These are phyloP conservation scores for Chiridota heheva DNA, from an alignment of 35 echinoderm and acorn worm genomes.

Conservation along the genomic window DNA sequence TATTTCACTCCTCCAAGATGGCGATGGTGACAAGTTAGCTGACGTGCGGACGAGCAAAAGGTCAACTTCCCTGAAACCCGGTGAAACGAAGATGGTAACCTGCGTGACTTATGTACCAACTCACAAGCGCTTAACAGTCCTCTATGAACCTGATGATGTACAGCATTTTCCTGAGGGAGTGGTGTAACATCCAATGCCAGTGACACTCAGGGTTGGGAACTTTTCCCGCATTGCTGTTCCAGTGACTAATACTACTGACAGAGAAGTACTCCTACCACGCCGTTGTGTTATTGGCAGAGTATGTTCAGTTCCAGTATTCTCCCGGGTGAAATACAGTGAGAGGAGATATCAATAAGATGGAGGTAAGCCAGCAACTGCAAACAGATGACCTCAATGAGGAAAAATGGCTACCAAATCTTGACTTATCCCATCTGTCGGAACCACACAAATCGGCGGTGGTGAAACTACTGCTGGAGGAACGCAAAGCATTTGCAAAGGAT, in stretches of 20 bases:
- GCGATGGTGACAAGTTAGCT: neutral
- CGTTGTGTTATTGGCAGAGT: constrained; percentile 6
- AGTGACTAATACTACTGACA: neutral
- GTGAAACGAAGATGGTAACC: neutral
- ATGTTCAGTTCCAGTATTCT: neutral
- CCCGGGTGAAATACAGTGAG: neutral
- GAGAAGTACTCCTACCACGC: neutral
- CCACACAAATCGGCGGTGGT: constrained; percentile 3
- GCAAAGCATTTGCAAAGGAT: constrained; percentile 13
- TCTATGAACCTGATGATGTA: neutral
- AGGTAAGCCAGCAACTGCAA: neutral
- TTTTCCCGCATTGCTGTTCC: constrained; percentile 1
- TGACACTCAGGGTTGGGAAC: constrained; percentile 9
- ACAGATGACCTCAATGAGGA: neutral
- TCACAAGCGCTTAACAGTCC: neutral
- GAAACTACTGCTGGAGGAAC: constrained; percentile 40
- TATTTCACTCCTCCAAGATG: neutral
- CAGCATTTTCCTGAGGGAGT: constrained; percentile 6
- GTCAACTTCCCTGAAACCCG: neutral
- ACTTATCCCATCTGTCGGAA: constrained; percentile 3
- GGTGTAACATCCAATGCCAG: neutral
- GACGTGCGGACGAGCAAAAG: neutral
- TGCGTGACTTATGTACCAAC: neutral
- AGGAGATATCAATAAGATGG: neutral
- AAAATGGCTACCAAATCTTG: constrained; percentile 13